Evolutionary conservation across 2,797 vertebrate species (phyloP).

Genomic region (Yasuhikotakia modesta): DNA sequence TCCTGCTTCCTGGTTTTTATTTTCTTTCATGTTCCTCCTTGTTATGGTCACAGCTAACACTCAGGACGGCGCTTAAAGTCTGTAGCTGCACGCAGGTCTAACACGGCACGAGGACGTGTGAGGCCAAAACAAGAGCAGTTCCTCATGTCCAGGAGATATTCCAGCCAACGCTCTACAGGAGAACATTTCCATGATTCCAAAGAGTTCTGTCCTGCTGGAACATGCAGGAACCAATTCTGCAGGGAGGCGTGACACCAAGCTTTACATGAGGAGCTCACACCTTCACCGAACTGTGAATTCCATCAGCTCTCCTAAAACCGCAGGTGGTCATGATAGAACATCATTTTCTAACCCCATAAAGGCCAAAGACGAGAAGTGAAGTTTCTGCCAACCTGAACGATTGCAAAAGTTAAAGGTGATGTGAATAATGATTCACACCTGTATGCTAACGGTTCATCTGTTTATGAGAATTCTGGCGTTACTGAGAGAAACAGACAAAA

Average conservation of each 20-base stretch:
- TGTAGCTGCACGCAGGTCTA: too few species aligned
- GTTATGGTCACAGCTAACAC: slow-evolving; percentile 47
- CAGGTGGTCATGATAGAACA: slow-evolving; percentile 10
- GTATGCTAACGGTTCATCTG: too few species aligned
- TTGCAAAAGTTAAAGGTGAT: too few species aligned
- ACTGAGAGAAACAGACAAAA: too few species aligned
- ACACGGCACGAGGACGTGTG: slow-evolving; percentile 30
- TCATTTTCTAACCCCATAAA: not conserved
- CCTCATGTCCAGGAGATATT: slow-evolving; percentile 7
- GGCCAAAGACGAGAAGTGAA: not conserved
- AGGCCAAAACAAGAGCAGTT: slow-evolving; percentile 15
- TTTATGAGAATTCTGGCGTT: too few species aligned
- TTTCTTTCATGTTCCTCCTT: slow-evolving; percentile 57
- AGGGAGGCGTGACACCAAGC: slow-evolving; percentile 20
- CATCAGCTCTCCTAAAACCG: slow-evolving; percentile 22
- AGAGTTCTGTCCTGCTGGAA: slow-evolving; percentile 43
- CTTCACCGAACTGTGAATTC: not conserved
- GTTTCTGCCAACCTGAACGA: not conserved
- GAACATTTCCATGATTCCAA: slow-evolving; percentile 52
- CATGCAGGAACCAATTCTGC: slow-evolving; percentile 42
- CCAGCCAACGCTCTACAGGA: slow-evolving; percentile 5
- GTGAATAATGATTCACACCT: too few species aligned
- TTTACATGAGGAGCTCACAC: slow-evolving; percentile 28
- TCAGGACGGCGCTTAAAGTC: too few species aligned
- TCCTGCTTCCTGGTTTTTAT: slow-evolving; percentile 67